phyloP scores from a whole-genome alignment of 1,140 invertebrate species.

The Mycetomoellerius zeteki region DNA sequence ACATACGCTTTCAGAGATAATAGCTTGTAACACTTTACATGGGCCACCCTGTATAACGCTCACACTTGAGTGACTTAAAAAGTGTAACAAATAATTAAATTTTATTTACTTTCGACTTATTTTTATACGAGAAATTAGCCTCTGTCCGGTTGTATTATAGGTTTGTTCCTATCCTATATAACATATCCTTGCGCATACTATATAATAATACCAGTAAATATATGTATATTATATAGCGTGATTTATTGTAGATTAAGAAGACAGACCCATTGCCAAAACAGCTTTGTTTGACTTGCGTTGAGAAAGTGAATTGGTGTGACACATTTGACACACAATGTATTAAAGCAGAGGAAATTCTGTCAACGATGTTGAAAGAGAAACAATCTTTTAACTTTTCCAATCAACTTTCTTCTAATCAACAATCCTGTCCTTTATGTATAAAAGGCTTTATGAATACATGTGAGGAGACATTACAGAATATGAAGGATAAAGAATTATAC shows the following conservation, averaged over 20 bases:
- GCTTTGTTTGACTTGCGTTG: conserved; percentile 72
- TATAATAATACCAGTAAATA: background rate
- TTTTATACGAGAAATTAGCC: no score
- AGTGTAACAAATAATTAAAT: no score
- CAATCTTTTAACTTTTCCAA: conserved; percentile 45
- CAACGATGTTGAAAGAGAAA: conserved; percentile 69
- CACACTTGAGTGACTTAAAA: no score
- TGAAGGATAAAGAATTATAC: conserved; percentile 66
- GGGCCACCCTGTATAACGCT: no score
- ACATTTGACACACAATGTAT: conserved; percentile 75
- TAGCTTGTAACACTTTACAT: no score
- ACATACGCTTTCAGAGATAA: no score
- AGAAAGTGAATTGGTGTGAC: conserved; percentile 77
- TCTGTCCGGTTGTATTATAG: no score
- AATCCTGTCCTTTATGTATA: conserved; percentile 75
- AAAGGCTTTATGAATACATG: conserved; percentile 72
- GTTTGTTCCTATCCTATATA: no score
- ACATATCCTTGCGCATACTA: no score
- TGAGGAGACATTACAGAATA: conserved; percentile 19
- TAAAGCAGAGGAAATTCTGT: conserved; percentile 74
- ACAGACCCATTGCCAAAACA: conserved; percentile 78
- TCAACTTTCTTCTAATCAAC: conserved; percentile 35
- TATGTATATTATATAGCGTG: background rate
- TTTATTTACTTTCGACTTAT: no score
- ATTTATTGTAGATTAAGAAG: conserved; percentile 72